A percentile compares a stretch with the other conserved stretches of the same genome.
phyloP scores from a whole-genome alignment of 2,113 vertebrate species.

The Salminus brasiliensis region DNA sequence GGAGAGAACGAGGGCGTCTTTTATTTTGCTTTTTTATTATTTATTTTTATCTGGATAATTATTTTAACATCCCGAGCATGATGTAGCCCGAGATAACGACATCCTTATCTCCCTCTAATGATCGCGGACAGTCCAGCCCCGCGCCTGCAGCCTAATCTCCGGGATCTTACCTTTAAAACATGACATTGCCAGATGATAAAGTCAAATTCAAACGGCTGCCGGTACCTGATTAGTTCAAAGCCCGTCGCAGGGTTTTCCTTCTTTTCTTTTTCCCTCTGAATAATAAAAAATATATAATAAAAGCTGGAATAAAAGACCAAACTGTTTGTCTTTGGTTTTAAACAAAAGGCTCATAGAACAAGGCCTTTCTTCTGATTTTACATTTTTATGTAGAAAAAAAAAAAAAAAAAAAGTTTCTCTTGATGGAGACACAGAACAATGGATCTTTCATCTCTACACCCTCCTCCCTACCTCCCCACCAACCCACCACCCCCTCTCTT shows the following conservation, averaged over 20 bases:
- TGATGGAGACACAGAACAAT: conserved; percentile 63
- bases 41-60: conserved; percentile 51
- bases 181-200: conserved; percentile 55
- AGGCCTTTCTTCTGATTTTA: conserved; percentile 51
- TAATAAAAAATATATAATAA: conserved; percentile 9
- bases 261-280: conserved; percentile 8
- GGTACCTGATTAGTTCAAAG: conserved; percentile 67
- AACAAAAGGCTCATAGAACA: conserved; percentile 67
- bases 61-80: conserved; percentile 57
- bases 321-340: conserved; percentile 66
- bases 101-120: conserved; percentile 52
- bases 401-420: conserved; percentile 51
- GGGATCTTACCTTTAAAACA: conserved; percentile 49
- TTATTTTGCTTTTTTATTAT: conserved; percentile 32
- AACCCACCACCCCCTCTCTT: too few species aligned
- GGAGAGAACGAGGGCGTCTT: neutral
- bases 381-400: conserved; percentile 28
- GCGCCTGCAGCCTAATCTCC: conserved; percentile 44
- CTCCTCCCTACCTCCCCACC: too few species aligned
- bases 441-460: conserved; percentile 63
- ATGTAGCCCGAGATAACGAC: conserved; percentile 52
- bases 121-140: conserved; percentile 21
- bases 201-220: conserved; percentile 61
- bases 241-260: neutral
- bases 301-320: conserved; percentile 35